Evolutionary conservation across 2,113 vertebrate species (phyloP).

Genomic region (Grus americana): DNA sequence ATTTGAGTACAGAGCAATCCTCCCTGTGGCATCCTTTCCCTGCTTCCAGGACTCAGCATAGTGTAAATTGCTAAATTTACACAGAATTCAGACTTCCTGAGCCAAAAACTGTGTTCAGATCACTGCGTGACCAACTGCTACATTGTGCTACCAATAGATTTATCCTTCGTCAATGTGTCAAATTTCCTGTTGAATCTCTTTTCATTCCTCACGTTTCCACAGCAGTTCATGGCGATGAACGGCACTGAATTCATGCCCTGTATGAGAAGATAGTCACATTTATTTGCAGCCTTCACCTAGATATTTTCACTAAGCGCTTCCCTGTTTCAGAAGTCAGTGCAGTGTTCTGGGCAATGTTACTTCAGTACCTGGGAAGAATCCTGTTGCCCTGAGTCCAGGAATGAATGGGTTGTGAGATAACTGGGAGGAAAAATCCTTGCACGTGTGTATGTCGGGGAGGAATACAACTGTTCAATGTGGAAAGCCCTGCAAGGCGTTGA

Average conservation of each 20-base stretch:
- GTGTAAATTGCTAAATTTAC: conserved; percentile 22
- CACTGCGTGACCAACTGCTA: conserved; percentile 27
- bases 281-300: background rate
- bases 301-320: background rate
- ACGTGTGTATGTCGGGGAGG: fast-evolving
- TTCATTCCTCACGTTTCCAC: background rate
- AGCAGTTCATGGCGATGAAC: background rate
- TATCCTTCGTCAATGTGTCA: background rate
- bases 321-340: background rate
- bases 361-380: background rate
- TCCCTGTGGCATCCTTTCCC: background rate
- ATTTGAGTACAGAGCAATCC: background rate
- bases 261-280: background rate
- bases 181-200: background rate
- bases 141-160: background rate
- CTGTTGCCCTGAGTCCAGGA: background rate
- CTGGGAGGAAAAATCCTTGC: background rate
- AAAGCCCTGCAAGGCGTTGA: background rate
- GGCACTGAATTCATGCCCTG: background rate
- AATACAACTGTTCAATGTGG: background rate
- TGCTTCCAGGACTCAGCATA: background rate
- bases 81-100: background rate
- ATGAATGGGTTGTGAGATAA: fast-evolving
- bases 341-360: background rate
- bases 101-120: background rate